These are phyloP conservation scores for Denticeps clupeoides DNA, from an alignment of 2,797 vertebrate genomes.

Conservation along the genomic window DNA sequence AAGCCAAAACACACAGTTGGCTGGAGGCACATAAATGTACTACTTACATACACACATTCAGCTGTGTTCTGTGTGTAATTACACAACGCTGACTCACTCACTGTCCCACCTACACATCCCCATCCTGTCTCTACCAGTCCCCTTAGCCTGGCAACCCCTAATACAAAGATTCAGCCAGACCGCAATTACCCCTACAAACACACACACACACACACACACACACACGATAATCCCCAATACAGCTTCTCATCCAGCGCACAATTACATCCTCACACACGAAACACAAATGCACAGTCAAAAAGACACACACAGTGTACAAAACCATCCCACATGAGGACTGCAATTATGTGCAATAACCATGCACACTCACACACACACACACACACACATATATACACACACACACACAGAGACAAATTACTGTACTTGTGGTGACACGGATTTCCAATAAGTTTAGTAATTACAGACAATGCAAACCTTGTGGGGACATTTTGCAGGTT, in stretches of 20 bases:
- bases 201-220: not conserved
- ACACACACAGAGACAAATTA: not conserved
- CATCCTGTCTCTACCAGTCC: not conserved
- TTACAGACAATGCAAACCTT: too few relatives aligned
- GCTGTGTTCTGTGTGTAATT: slow-evolving; percentile 29
- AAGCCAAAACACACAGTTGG: not conserved
- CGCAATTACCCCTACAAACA: too few relatives aligned
- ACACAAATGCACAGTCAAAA: not conserved
- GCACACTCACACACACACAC: not conserved
- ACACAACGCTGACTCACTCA: slow-evolving; percentile 17
- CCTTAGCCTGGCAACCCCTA: slow-evolving; percentile 11
- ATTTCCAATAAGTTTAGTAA: too few relatives aligned
- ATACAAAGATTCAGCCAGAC: too few relatives aligned
- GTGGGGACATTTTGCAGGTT: too few relatives aligned
- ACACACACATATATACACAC: not conserved
- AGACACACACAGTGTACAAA: not conserved
- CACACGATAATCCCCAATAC: not conserved
- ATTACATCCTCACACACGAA: slow-evolving; percentile 5
- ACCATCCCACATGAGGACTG: too few relatives aligned
- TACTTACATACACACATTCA: not conserved
- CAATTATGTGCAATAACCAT: not conserved
- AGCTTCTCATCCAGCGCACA: not conserved
- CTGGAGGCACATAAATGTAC: not conserved
- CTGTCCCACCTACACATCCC: slow-evolving; percentile 13
- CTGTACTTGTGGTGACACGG: too few relatives aligned